Conservation (phyloP, 1,140 invertebrate species). For the Pseudobourletiella spinata region DNA sequence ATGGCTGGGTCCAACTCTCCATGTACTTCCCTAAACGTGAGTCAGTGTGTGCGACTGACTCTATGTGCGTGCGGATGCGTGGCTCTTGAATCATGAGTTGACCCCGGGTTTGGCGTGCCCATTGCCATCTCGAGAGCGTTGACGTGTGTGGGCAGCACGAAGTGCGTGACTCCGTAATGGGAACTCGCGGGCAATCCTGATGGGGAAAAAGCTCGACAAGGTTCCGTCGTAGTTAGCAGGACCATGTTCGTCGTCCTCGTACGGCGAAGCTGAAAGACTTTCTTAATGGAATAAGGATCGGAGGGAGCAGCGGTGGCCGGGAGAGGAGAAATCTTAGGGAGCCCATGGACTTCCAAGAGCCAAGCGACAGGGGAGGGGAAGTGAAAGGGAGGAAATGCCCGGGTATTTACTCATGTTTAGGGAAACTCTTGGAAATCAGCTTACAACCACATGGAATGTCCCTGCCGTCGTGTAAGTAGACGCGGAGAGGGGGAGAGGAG, state of each 20-base stretch:
- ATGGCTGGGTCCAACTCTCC: no score
- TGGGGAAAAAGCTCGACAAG: not conserved
- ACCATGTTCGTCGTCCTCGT: no score
- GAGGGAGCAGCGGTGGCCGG: not conserved
- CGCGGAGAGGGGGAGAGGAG: no score
- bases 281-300: not conserved
- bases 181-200: not conserved
- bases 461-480: not conserved
- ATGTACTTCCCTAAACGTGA: no score
- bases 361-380: not conserved
- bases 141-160: not conserved
- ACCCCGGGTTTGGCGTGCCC: no score
- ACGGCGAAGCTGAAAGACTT: not conserved
- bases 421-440: constrained; percentile 1
- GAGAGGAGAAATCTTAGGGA: not conserved
- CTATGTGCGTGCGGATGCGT: no score
- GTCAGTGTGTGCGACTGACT: no score
- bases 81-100: no score
- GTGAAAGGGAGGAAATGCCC: not conserved
- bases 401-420: constrained; percentile 1
- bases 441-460: not conserved
- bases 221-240: not conserved
- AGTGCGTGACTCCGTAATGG: not conserved
- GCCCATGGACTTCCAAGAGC: not conserved
- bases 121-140: no score